A percentile compares a stretch with the other conserved stretches of the same genome.
phyloP scores from a whole-genome alignment of 2,888 invertebrate species.

The Lasioglossum marginatum region DNA sequence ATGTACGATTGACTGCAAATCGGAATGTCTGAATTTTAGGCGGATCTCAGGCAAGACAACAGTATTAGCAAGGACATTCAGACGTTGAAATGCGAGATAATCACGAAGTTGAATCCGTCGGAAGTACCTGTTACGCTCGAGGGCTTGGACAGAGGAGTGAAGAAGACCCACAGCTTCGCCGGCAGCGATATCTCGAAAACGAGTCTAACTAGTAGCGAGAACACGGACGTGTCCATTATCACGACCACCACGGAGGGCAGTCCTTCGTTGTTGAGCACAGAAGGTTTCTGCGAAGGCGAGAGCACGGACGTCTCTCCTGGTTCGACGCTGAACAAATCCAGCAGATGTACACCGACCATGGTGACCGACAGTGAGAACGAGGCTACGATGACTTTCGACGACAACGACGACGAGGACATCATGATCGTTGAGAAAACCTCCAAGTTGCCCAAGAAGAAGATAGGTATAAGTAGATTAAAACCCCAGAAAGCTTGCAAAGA shows the following conservation, averaged over 20 bases:
- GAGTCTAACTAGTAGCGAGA: slow-evolving; percentile 88
- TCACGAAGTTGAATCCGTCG: slow-evolving; percentile 75
- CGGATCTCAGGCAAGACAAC: slow-evolving; percentile 67
- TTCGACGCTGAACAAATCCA: slow-evolving; percentile 80
- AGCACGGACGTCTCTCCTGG: slow-evolving; percentile 81
- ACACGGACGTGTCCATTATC: slow-evolving; percentile 88
- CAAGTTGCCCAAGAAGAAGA: slow-evolving; percentile 42
- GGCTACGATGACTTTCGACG: slow-evolving; percentile 63
- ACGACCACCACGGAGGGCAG: slow-evolving; percentile 87
- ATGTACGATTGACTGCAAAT: not conserved
- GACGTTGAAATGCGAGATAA: slow-evolving; percentile 80
- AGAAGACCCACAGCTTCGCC: slow-evolving; percentile 82
- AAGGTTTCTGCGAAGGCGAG: slow-evolving; percentile 83
- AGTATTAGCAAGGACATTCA: slow-evolving; percentile 79
- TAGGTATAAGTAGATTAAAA: slow-evolving; percentile 42
- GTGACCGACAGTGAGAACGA: slow-evolving; percentile 77
- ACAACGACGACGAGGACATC: slow-evolving; percentile 61
- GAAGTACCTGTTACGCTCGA: slow-evolving; percentile 55
- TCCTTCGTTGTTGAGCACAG: slow-evolving; percentile 80
- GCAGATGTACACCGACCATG: slow-evolving; percentile 73
- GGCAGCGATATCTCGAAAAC: slow-evolving; percentile 84
- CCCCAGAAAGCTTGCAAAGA: slow-evolving; percentile 37
- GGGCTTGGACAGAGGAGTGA: slow-evolving; percentile 71
- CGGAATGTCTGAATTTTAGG: slow-evolving; percentile 41
- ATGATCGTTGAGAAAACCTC: slow-evolving; percentile 38